Conservation (phyloP, 1,140 invertebrate species). For the Papilio aristodemus region DNA sequence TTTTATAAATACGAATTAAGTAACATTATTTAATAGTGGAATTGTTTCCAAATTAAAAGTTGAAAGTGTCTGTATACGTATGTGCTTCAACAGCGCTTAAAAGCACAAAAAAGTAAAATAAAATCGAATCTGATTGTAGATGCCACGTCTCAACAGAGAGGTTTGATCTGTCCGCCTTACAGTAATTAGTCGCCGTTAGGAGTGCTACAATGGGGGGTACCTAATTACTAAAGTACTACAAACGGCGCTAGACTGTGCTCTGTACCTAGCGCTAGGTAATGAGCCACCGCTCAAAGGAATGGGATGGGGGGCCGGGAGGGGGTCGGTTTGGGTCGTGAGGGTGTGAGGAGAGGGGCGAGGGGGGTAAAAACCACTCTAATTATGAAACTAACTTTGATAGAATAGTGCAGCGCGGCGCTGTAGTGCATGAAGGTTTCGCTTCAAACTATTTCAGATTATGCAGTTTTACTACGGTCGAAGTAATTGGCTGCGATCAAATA, state of each 20-base stretch:
- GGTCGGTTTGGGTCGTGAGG: slow-evolving; percentile 9
- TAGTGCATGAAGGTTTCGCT: slow-evolving; percentile 21
- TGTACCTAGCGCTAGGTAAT: slow-evolving; percentile 60
- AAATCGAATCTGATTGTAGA: no score
- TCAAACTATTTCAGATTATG: slow-evolving; percentile 21
- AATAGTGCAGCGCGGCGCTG: slow-evolving; percentile 9
- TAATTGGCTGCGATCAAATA: background rate
- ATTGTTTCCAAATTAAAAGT: no score
- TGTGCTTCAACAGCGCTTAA: no score
- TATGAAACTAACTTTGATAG: slow-evolving; percentile 35
- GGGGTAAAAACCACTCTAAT: slow-evolving; percentile 42
- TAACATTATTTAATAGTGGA: no score
- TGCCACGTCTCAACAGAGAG: background rate
- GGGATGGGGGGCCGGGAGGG: slow-evolving; percentile 34
- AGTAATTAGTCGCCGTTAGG: slow-evolving; percentile 8
- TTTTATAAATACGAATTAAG: no score
- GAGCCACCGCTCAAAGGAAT: slow-evolving; percentile 42
- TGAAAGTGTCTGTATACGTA: no score
- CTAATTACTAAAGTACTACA: slow-evolving; percentile 58
- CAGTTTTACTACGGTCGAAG: background rate
- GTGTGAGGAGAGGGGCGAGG: slow-evolving; percentile 21
- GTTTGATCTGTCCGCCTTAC: background rate
- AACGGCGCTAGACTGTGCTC: slow-evolving; percentile 48
- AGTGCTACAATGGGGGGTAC: slow-evolving; percentile 35
- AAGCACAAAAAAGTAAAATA: no score